phyloP scores from a whole-genome alignment of 2,888 invertebrate genomes.

The Amblyjoppa proteus region DNA sequence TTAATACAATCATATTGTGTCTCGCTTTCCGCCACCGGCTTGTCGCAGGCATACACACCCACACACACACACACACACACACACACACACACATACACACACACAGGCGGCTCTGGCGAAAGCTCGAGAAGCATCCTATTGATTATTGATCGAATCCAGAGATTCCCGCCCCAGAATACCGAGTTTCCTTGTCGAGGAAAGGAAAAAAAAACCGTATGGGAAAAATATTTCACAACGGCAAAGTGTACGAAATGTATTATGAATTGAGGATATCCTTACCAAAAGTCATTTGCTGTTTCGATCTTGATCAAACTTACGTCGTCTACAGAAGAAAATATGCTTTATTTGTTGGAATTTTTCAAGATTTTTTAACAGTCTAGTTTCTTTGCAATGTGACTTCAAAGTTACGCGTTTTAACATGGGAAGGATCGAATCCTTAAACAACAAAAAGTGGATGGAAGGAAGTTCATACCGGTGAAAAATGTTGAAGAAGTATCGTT shows the following conservation, averaged over 20 bases:
- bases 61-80: too few relatives aligned
- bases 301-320: too few relatives aligned
- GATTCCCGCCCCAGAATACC: background rate
- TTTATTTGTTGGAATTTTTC: too few relatives aligned
- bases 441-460: background rate
- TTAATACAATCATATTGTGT: constrained; percentile 13
- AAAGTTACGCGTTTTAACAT: too few relatives aligned
- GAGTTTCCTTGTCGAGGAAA: background rate
- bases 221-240: background rate
- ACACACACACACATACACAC: too few relatives aligned
- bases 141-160: constrained; percentile 35
- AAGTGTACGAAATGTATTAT: background rate
- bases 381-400: too few relatives aligned
- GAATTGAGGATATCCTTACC: too few relatives aligned
- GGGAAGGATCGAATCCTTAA: too few relatives aligned
- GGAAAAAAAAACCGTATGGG: background rate
- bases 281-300: too few relatives aligned
- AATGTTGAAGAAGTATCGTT: background rate
- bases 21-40: background rate
- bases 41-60: background rate
- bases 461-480: background rate
- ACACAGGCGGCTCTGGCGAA: constrained; percentile 23
- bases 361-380: too few relatives aligned
- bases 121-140: constrained; percentile 22
- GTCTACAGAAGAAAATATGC: too few relatives aligned